A percentile compares a stretch with the other conserved stretches of the same genome.
Evolutionary conservation across 2,888 invertebrate genomes (phyloP).

Genomic region (Torymus texanus): DNA sequence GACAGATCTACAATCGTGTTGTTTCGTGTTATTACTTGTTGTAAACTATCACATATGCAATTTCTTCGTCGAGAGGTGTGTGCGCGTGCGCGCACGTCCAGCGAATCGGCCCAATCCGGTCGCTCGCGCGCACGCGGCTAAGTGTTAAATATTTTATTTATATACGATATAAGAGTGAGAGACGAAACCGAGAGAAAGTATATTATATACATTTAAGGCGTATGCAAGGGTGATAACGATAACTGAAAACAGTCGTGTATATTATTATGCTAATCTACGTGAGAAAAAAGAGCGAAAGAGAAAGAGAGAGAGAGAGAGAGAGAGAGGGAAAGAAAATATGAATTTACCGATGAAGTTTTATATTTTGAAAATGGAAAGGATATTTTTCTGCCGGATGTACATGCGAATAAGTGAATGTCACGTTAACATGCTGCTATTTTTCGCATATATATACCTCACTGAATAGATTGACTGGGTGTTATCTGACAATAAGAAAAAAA

Average conservation of each 20-base stretch:
- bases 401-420: slow-evolving; percentile 49
- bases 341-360: slow-evolving; percentile 46
- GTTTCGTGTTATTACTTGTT: slow-evolving; percentile 54
- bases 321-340: slow-evolving; percentile 19
- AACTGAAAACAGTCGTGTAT: not conserved
- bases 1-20: slow-evolving; percentile 55
- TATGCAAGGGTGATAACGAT: slow-evolving; percentile 45
- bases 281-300: not conserved
- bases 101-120: not conserved
- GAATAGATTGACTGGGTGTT: slow-evolving; percentile 62
- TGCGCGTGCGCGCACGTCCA: slow-evolving; percentile 41
- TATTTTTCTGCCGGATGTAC: slow-evolving; percentile 48
- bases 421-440: slow-evolving; percentile 44
- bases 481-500: slow-evolving; percentile 66
- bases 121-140: slow-evolving; percentile 30
- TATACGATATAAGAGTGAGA: slow-evolving; percentile 48
- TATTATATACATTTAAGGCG: slow-evolving; percentile 19
- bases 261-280: not conserved
- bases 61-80: slow-evolving; percentile 26
- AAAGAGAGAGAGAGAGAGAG: not conserved
- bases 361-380: slow-evolving; percentile 41
- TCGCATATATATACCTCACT: slow-evolving; percentile 50
- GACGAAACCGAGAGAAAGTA: slow-evolving; percentile 38
- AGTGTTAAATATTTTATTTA: slow-evolving; percentile 56
- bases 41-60: slow-evolving; percentile 50